A percentile compares a stretch with the other conserved stretches of the same genome.
Conservation (phyloP, 2,888 invertebrate genomes). For the Nipponacmea schrenckii region DNA sequence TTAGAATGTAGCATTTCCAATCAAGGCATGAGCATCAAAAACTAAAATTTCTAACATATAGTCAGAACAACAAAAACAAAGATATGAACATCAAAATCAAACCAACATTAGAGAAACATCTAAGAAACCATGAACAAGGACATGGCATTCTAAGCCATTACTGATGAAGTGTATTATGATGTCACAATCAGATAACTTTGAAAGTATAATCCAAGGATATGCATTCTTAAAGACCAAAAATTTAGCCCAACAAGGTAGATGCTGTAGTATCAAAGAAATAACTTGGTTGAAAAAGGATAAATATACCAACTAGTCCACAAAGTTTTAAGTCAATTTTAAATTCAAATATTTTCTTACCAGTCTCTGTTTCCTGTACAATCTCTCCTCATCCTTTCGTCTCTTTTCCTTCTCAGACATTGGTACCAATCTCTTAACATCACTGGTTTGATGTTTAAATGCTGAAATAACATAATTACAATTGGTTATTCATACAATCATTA, state of each 20-base stretch:
- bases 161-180: neutral
- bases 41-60: too few species aligned
- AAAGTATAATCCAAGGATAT: too few species aligned
- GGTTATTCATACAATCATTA: too few species aligned
- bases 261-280: too few species aligned
- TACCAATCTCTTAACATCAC: slow-evolving; percentile 46
- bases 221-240: too few species aligned
- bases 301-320: too few species aligned
- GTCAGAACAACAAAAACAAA: too few species aligned
- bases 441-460: slow-evolving; percentile 59
- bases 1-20: too few species aligned
- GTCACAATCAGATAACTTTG: neutral
- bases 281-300: too few species aligned
- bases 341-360: slow-evolving; percentile 44
- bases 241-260: too few species aligned
- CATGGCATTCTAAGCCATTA: neutral
- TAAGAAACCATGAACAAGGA: neutral
- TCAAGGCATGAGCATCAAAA: too few species aligned
- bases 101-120: neutral
- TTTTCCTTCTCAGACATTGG: slow-evolving; percentile 43
- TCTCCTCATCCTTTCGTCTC: slow-evolving; percentile 55
- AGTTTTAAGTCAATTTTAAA: too few species aligned
- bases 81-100: neutral
- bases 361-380: slow-evolving; percentile 56
- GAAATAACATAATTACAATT: slow-evolving; percentile 23